A percentile compares a stretch with the other conserved stretches of the same genome.
Evolutionary conservation across 2,797 vertebrate species (phyloP).

Genomic region (Danio tinwini): DNA sequence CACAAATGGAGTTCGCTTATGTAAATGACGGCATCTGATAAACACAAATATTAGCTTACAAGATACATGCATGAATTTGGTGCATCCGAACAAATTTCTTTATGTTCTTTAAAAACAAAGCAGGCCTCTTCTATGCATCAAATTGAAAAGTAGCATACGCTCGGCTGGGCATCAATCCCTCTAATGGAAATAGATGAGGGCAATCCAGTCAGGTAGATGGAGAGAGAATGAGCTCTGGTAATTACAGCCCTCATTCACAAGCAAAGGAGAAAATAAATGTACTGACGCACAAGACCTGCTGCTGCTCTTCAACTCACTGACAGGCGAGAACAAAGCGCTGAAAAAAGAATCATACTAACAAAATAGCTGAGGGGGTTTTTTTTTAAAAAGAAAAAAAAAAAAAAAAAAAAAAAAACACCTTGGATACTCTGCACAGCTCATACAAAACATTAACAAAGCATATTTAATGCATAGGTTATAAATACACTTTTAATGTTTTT

Average conservation of each 20-base stretch:
- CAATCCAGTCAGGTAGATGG: slow-evolving; percentile 50
- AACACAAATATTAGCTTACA: not conserved
- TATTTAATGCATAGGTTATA: not conserved
- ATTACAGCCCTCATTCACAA: slow-evolving; percentile 45
- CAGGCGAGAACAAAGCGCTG: not conserved
- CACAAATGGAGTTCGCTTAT: not conserved
- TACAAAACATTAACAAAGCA: not conserved
- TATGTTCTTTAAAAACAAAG: not conserved
- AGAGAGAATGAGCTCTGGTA: slow-evolving; percentile 37
- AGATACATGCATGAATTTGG: not conserved
- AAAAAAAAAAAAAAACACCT: too few species aligned
- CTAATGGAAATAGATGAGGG: slow-evolving; percentile 50
- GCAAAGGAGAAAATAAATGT: slow-evolving; percentile 4
- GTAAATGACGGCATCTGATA: not conserved
- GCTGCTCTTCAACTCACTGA: not conserved
- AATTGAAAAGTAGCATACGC: slow-evolving; percentile 7
- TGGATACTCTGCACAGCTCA: too few species aligned
- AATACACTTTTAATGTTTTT: too few species aligned
- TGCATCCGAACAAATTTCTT: not conserved
- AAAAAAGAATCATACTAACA: not conserved
- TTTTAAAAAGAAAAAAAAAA: not conserved
- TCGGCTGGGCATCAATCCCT: slow-evolving; percentile 31
- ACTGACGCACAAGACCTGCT: slow-evolving; percentile 18
- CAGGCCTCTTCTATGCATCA: not conserved
- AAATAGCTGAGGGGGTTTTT: not conserved